These are phyloP conservation scores for Tylochromis polylepis DNA, from an alignment of 2,113 vertebrate genomes.

Conservation along the genomic window DNA sequence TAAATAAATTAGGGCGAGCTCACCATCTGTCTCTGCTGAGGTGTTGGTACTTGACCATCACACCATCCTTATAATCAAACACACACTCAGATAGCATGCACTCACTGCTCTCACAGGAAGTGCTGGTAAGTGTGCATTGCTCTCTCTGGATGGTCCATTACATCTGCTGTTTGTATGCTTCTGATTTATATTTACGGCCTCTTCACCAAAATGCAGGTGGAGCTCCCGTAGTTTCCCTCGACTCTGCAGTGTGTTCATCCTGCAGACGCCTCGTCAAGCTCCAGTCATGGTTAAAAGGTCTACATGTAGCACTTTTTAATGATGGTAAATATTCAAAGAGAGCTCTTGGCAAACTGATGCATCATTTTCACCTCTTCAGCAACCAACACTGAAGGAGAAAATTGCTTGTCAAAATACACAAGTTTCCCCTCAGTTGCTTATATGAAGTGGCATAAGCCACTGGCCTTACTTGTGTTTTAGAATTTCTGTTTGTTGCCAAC, in stretches of 20 bases:
- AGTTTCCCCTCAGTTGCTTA: not conserved
- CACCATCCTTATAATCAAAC: not conserved
- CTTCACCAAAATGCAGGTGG: not conserved
- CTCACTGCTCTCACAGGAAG: not conserved
- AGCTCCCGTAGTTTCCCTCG: not conserved
- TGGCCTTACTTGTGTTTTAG: not conserved
- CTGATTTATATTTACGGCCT: not conserved
- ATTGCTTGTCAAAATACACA: slow-evolving; percentile 5
- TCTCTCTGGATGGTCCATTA: not conserved
- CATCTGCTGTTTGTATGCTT: not conserved
- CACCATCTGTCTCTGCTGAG: not conserved
- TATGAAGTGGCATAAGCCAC: not conserved
- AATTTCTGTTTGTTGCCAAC: not conserved
- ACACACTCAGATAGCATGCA: not conserved
- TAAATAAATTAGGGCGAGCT: not conserved
- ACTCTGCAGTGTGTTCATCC: not conserved
- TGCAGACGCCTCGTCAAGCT: not conserved
- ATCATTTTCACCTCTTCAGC: not conserved
- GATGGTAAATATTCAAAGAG: slow-evolving; percentile 3
- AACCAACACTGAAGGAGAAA: not conserved
- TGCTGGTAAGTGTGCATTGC: not conserved
- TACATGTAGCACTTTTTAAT: not conserved
- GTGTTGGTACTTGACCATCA: not conserved
- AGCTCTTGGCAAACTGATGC: not conserved
- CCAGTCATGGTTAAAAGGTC: not conserved